A percentile compares a stretch with the other conserved stretches of the same genome.
These are phyloP conservation scores for Elachura formosa DNA, from an alignment of 2,113 vertebrate species.

Conservation along the genomic window DNA sequence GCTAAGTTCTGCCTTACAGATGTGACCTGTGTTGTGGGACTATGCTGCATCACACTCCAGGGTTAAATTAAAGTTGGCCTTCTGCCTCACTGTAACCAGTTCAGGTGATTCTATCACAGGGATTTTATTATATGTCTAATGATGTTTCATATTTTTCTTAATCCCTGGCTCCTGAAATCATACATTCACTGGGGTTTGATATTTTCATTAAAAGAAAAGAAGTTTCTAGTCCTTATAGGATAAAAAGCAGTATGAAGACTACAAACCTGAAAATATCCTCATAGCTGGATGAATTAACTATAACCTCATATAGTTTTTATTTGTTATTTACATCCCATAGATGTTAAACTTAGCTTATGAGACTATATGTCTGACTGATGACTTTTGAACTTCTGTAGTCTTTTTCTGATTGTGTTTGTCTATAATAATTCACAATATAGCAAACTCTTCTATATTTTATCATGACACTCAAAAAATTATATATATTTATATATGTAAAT, in stretches of 20 bases:
- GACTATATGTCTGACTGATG: background rate
- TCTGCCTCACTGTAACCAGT: background rate
- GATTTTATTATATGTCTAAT: constrained; percentile 28
- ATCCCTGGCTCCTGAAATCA: constrained; percentile 24
- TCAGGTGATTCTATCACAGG: constrained; percentile 11
- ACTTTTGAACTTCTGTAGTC: background rate
- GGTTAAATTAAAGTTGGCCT: constrained; percentile 51
- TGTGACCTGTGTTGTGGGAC: constrained; percentile 23
- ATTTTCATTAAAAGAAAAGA: constrained; percentile 28
- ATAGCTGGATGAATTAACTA: background rate
- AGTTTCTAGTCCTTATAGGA: background rate
- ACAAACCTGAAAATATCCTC: background rate
- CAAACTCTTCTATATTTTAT: background rate
- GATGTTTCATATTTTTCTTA: constrained; percentile 47
- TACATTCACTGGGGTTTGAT: background rate
- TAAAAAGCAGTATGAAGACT: background rate
- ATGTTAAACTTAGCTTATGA: background rate
- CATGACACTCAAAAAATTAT: background rate
- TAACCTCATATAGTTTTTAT: background rate
- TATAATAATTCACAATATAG: background rate
- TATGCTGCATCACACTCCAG: constrained; percentile 11
- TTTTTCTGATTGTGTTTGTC: background rate
- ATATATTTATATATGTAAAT: too few relatives aligned
- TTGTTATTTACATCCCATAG: background rate
- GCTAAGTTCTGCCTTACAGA: constrained; percentile 14